Conservation (phyloP, 2,888 invertebrate genomes). For the Phortica magna region DNA sequence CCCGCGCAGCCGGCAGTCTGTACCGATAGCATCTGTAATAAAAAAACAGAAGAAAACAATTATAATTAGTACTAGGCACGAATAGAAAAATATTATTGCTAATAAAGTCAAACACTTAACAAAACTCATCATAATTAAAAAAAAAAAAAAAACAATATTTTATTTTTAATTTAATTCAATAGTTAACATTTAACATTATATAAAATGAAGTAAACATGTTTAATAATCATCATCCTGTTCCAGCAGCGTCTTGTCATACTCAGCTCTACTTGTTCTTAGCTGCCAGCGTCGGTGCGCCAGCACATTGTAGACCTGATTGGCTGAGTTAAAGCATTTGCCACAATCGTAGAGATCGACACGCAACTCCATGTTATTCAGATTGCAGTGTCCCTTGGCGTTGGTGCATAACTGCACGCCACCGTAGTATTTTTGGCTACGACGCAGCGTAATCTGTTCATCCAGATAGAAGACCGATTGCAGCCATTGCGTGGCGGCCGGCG, state of each 20-base stretch:
- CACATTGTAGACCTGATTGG: background rate
- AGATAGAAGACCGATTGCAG: conserved; percentile 56
- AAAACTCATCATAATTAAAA: background rate
- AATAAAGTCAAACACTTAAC: background rate
- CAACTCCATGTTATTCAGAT: conserved; percentile 50
- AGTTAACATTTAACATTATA: too few relatives aligned
- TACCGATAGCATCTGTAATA: conserved; percentile 84
- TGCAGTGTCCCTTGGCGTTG: conserved; percentile 1
- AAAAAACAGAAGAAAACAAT: background rate
- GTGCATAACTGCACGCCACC: conserved; percentile 49
- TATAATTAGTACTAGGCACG: background rate
- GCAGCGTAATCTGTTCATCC: conserved; percentile 54
- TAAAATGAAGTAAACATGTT: background rate
- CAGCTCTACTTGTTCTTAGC: background rate
- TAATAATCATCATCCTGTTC: conserved; percentile 2
- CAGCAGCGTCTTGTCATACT: background rate
- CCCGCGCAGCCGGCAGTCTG: conserved; percentile 86
- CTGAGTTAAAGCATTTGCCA: background rate
- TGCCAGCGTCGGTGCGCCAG: conserved; percentile 54
- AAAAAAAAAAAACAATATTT: background rate
- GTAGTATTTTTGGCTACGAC: conserved; percentile 38
- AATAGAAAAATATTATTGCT: conserved; percentile 6
- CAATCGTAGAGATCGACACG: conserved; percentile 47
- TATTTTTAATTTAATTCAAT: background rate
- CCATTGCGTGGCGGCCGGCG: conserved; percentile 45